Evolutionary conservation across 2,888 invertebrate species (phyloP).

Genomic region (Smittia sp.): DNA sequence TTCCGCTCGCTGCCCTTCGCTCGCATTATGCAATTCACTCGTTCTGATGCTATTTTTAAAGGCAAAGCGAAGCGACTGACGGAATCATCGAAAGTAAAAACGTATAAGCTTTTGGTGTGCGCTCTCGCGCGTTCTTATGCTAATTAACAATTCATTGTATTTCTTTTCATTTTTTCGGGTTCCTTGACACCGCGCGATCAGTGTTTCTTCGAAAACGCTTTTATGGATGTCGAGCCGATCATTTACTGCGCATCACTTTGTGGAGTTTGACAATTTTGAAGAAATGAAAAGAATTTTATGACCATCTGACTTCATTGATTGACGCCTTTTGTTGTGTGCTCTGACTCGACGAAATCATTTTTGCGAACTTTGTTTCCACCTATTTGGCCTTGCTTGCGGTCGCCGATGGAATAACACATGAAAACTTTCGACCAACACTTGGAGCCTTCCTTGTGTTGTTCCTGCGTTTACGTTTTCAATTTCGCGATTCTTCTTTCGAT

Average conservation of each 20-base stretch:
- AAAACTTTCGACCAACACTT: conserved; percentile 4
- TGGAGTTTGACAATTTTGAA: background rate
- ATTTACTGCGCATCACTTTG: conserved; percentile 23
- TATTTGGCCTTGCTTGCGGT: conserved; percentile 33
- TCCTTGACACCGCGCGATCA: conserved; percentile 11
- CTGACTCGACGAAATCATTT: conserved; percentile 9
- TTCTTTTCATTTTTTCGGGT: background rate
- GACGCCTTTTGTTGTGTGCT: conserved; percentile 10
- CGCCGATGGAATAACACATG: background rate
- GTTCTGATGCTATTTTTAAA: conserved; percentile 6
- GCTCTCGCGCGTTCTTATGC: background rate
- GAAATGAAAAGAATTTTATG: conserved; percentile 10
- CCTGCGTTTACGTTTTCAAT: conserved; percentile 25
- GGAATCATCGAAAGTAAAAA: conserved; percentile 14
- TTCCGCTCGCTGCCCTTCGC: background rate
- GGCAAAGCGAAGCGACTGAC: background rate
- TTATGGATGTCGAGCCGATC: background rate
- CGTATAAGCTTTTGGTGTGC: background rate
- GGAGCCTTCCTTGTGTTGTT: background rate
- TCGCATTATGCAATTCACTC: background rate
- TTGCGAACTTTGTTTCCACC: background rate
- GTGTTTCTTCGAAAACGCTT: background rate
- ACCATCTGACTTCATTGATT: conserved; percentile 20
- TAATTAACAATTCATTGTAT: conserved; percentile 15
- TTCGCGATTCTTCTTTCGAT: background rate